Evolutionary conservation across 2,888 invertebrate species (phyloP), one percentile per base, ranked within the genome.

Genomic region (Coelopa pilipes): DNA sequence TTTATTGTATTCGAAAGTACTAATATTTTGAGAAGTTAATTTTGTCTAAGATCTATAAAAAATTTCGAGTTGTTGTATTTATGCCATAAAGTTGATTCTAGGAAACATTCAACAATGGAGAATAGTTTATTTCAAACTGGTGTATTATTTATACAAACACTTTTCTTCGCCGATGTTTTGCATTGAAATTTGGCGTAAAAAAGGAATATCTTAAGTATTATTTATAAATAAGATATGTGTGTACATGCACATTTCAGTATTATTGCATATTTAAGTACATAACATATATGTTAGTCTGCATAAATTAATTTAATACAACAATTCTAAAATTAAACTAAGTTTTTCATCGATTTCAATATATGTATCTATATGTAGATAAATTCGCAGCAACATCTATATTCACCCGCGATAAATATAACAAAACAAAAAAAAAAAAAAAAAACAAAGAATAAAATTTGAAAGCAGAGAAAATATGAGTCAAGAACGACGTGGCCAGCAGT

Each of bases 231-330:
- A 55, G 24, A 67, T 55, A 67, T 55, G 45, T 66, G 21, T 66
- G 2, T 47, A 24, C 49, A 7, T 17, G 19, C 19, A 46, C 47
- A 65, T 17, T 21, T 66, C 47, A 1, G 49, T 15, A 53, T 34
- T 67, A 67, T 67, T 67, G 55, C 67, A 67, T 45, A 17, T 15
- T 63, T 67, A 67, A 67, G 67, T 67, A 67, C 67, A 34, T 50
- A 53, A 55, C 50, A 55, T 53, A 21, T 67, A n/a, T 34, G 34
- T 67, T n/a, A 15, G 24, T 15, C 47, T 65, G 19, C 19, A 55
- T 13, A 67, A 67, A 34, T 47, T 55, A 55, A 67, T n/a, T 67
- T 53, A 67, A 53, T 67, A 67, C 67, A 67, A 19, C 0, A 50
- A 53, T n/a, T 24, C 21, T 53, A 24, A 67, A 55, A 45, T 34